Conservation (phyloP, 2,888 invertebrate species). For the Cenopis cana region DNA sequence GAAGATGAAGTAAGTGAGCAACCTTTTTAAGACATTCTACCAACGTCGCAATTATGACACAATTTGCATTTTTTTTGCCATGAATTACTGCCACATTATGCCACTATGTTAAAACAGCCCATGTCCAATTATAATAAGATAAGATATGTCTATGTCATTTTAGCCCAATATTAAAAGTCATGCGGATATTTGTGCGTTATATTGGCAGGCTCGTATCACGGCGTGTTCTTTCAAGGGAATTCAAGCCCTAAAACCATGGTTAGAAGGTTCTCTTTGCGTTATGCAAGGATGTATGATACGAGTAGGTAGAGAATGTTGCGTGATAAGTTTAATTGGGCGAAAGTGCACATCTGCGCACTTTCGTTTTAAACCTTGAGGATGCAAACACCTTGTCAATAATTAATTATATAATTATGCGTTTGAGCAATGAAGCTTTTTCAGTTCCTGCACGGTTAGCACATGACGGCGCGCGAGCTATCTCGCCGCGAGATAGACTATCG, state of each 20-base stretch:
- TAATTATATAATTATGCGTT: not conserved
- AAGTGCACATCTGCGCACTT: slow-evolving; percentile 26
- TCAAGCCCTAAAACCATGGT: not conserved
- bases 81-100: not conserved
- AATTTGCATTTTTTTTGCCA: slow-evolving; percentile 13
- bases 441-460: too few relatives aligned
- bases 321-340: slow-evolving; percentile 18
- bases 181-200: not conserved
- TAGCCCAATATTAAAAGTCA: not conserved
- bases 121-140: not conserved
- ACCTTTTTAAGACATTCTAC: too few relatives aligned
- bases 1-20: too few relatives aligned
- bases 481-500: too few relatives aligned
- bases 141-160: too few relatives aligned
- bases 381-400: slow-evolving; percentile 14
- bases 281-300: not conserved
- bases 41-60: not conserved
- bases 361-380: slow-evolving; percentile 23
- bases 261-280: not conserved
- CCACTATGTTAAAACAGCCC: not conserved
- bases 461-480: too few relatives aligned
- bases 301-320: not conserved
- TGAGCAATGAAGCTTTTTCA: too few relatives aligned
- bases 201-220: not conserved
- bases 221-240: not conserved